Evolutionary conservation across 2,888 invertebrate species (phyloP), one percentile per base, ranked within the genome.

Genomic region (Ceriagrion tenellum): DNA sequence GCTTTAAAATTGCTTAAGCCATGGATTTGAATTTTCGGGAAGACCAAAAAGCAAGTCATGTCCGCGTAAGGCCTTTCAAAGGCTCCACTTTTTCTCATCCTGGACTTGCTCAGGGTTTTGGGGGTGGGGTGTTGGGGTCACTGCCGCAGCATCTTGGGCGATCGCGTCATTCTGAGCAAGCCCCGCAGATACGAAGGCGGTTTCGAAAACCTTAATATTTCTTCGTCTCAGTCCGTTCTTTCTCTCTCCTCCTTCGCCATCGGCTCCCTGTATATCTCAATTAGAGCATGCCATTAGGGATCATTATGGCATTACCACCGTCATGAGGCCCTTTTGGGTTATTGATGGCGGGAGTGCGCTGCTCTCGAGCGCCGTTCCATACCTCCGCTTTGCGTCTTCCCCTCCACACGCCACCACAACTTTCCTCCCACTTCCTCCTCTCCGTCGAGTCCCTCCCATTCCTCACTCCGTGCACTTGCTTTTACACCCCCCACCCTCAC

Each of bases 281-380:
- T 81, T 81, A 81, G 30, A 35, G 81, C 81, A 81, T 13, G 81
- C 81, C 81, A 81, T 81, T 81, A 81, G 35, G 55, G 89, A 26
- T 89, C n/a, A 55, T 89, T 89, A 89, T 55, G 55, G 89, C 47
- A 89, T 89, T 89, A 89, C 89, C 55, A 26, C 16, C 89, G 55
- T 89, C 81, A 35, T 35, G 81, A 81, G 35, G 12, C 16, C 81
- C 89, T 23, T 40, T 23, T 89, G 47, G 26, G 47, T 89, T 89
- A 89, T 55, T 47, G 89, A 89, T 89, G 89, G 89, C n/a, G 55
- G n/a, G 8, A 88, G 88, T 89, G 26, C 35, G 35, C 35, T 20
- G 10, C n/a, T 69, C 69, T 18, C 69, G 12, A n/a, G n/a, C n/a
- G n/a, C n/a, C n/a, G n/a, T n/a, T 26, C 69, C 69, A 10, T 69